A percentile compares a stretch with the other conserved stretches of the same genome.
Conservation (phyloP, 2,113 vertebrate species). For the Eulacestoma nigropectus region DNA sequence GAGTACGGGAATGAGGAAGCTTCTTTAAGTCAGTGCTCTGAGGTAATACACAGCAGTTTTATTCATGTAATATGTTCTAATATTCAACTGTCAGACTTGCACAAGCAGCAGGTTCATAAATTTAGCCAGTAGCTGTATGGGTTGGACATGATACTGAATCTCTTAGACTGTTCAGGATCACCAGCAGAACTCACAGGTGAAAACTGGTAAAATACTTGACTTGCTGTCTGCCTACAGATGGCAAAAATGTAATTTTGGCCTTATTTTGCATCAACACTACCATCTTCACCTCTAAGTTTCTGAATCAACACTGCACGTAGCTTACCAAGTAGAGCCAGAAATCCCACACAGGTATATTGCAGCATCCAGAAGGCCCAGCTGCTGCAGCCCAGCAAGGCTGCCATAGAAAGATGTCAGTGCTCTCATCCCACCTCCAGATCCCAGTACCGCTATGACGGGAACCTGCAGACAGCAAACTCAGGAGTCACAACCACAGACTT, state of each 20-base stretch:
- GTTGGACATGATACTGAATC: neutral
- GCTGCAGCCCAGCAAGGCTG: conserved; percentile 80
- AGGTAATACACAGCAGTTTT: neutral
- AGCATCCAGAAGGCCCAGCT: conserved; percentile 76
- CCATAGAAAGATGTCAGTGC: conserved; percentile 81
- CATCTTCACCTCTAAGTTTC: neutral
- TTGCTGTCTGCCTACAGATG: neutral
- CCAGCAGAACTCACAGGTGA: neutral
- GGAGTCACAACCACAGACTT: neutral
- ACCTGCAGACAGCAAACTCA: conserved; percentile 63
- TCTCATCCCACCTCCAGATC: conserved; percentile 83
- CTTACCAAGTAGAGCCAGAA: conserved; percentile 90
- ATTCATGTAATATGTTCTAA: fast-evolving
- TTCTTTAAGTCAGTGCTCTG: neutral
- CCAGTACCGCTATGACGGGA: conserved; percentile 77
- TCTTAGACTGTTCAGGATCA: neutral
- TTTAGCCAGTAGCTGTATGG: neutral
- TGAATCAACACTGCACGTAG: neutral
- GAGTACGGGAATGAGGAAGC: neutral
- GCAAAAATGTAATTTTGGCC: neutral
- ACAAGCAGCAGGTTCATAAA: neutral
- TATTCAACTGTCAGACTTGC: neutral
- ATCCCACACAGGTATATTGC: conserved; percentile 78
- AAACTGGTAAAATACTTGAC: neutral
- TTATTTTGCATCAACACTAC: neutral